Conservation (phyloP, 2,797 vertebrate species). For the Syngnathus acus region DNA sequence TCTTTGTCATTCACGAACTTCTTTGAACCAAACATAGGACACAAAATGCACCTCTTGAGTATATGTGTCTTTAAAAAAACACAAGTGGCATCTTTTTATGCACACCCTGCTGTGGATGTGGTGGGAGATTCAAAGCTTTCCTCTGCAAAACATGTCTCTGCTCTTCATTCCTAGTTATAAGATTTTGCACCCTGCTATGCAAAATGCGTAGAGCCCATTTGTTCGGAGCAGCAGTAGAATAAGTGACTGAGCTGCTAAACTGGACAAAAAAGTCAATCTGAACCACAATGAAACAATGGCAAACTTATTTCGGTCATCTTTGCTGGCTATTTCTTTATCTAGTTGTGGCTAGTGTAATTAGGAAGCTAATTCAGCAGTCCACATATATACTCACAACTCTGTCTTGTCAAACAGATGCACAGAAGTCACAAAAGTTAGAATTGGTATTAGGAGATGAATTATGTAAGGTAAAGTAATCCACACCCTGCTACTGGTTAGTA, state of each 20-base stretch:
- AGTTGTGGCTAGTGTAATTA: background rate
- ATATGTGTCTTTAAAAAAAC: slow-evolving; percentile 30
- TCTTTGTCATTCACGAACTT: slow-evolving; percentile 37
- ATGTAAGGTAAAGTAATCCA: too few species aligned
- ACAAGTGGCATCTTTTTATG: slow-evolving; percentile 1
- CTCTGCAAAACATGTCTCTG: background rate
- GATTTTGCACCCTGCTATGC: background rate
- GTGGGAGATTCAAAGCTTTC: background rate
- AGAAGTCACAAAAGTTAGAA: background rate
- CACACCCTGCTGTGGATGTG: background rate
- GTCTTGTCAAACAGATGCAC: background rate
- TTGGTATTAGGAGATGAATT: background rate
- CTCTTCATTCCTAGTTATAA: background rate
- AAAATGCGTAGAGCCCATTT: background rate
- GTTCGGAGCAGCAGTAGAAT: background rate
- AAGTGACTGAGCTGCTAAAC: background rate
- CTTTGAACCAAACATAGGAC: slow-evolving; percentile 33
- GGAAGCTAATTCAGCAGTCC: background rate
- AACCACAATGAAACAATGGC: background rate
- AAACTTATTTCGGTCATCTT: background rate
- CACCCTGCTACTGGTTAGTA: too few species aligned
- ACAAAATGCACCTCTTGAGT: slow-evolving; percentile 35
- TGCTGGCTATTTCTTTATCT: background rate
- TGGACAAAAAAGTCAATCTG: background rate
- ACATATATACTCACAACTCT: background rate